phyloP scores from a whole-genome alignment of 2,888 invertebrate genomes.

The Drosophila longiperda region DNA sequence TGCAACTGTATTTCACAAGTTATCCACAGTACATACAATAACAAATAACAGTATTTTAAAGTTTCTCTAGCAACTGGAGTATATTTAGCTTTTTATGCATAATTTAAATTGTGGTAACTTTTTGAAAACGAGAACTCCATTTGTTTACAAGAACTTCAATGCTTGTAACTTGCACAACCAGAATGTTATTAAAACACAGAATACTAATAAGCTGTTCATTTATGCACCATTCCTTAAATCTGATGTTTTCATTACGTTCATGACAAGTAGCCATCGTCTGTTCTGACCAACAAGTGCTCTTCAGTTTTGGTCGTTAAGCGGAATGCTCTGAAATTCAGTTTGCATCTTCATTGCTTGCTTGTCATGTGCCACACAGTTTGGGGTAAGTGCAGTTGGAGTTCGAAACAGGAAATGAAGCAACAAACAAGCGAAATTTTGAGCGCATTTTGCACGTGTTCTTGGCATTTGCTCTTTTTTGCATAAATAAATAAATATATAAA shows the following conservation, averaged over 20 bases:
- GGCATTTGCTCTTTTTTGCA: constrained; percentile 61
- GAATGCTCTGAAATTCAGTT: constrained; percentile 28
- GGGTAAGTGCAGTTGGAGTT: constrained; percentile 39
- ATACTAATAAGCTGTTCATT: constrained; percentile 47
- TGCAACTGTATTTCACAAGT: not conserved
- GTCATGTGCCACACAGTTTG: not conserved
- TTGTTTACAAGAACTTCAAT: not conserved
- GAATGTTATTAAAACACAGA: constrained; percentile 11
- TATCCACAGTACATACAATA: not conserved
- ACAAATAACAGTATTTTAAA: not conserved
- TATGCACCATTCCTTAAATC: constrained; percentile 36
- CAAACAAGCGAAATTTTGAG: constrained; percentile 50
- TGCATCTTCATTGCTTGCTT: not conserved
- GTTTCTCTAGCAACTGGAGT: not conserved
- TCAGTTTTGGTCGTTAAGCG: constrained; percentile 51
- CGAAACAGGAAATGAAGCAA: not conserved
- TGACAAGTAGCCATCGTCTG: constrained; percentile 5
- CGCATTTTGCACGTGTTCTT: constrained; percentile 68
- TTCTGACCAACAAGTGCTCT: constrained; percentile 59
- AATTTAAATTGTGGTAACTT: not conserved
- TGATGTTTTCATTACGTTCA: constrained; percentile 24
- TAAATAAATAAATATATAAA: constrained; percentile 71
- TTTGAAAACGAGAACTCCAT: not conserved
- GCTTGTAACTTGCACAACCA: not conserved
- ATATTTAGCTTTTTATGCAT: not conserved